Evolutionary conservation across 2,113 vertebrate species (phyloP).

Genomic region (Ptilonorhynchus violaceus): DNA sequence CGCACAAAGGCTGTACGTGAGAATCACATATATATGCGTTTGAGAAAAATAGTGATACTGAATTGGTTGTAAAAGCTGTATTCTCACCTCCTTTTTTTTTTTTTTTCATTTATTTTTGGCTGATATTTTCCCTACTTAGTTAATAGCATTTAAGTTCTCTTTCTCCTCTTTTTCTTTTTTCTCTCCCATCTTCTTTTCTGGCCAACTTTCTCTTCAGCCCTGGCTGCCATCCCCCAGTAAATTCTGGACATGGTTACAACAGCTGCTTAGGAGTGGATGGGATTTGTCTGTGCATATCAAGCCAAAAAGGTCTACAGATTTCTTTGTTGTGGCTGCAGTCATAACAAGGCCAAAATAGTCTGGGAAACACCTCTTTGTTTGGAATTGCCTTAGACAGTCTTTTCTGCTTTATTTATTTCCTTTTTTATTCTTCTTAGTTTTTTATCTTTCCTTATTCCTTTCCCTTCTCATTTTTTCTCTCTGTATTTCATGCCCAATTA

Average conservation of each 20-base stretch:
- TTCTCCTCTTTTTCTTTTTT: neutral
- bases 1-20: neutral
- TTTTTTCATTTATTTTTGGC: neutral
- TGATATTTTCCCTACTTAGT: neutral
- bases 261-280: neutral
- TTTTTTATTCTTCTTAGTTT: neutral
- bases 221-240: neutral
- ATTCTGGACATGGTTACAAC: neutral
- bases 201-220: neutral
- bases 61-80: neutral
- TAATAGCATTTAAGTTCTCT: neutral
- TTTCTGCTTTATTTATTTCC: neutral
- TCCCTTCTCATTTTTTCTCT: neutral
- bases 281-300: neutral
- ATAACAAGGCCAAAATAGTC: neutral
- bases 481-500: neutral
- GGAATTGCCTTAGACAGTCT: neutral
- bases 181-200: neutral
- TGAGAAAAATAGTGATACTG: neutral
- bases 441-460: neutral
- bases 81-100: neutral
- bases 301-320: neutral
- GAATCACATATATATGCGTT: neutral
- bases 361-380: neutral
- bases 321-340: neutral